Conservation (phyloP, 2,888 invertebrate genomes). For the Trissoscelio sp. region DNA sequence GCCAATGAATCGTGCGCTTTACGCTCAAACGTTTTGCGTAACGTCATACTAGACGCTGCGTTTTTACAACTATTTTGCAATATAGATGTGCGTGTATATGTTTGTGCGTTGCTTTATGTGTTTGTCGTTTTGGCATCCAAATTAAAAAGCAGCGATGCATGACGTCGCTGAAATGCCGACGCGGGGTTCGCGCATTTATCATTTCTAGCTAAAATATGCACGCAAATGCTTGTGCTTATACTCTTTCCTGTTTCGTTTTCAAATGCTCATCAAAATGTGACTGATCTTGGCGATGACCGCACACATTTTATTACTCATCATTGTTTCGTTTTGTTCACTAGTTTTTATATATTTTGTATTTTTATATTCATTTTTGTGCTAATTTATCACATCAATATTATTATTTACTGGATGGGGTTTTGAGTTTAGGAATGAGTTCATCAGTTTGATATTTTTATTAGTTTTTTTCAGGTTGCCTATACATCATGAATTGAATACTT, state of each 20-base stretch:
- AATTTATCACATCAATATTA: no score
- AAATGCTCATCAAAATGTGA: constrained; percentile 5
- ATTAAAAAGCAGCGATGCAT: constrained; percentile 62
- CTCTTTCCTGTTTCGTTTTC: background rate
- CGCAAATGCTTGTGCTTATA: constrained; percentile 9
- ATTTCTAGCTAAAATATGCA: constrained; percentile 53
- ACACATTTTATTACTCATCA: constrained; percentile 1
- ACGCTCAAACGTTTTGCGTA: constrained; percentile 1
- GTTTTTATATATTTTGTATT: no score
- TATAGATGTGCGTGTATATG: constrained; percentile 4
- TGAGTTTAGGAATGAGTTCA: no score
- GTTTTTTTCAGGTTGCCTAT: no score
- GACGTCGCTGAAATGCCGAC: constrained; percentile 52
- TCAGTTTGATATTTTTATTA: no score
- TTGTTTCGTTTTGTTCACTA: no score
- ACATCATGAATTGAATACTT: no score
- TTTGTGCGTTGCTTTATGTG: constrained; percentile 43
- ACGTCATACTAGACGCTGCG: constrained; percentile 1
- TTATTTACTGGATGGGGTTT: no score
- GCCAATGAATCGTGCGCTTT: constrained; percentile 39
- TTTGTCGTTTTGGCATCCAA: constrained; percentile 58
- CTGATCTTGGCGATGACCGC: background rate
- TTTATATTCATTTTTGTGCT: no score
- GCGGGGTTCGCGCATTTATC: constrained; percentile 46
- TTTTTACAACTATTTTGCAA: constrained; percentile 32